Evolutionary conservation across 2,113 vertebrate genomes (phyloP), one percentile per base, ranked within the genome.

Genomic region (Riparia riparia): DNA sequence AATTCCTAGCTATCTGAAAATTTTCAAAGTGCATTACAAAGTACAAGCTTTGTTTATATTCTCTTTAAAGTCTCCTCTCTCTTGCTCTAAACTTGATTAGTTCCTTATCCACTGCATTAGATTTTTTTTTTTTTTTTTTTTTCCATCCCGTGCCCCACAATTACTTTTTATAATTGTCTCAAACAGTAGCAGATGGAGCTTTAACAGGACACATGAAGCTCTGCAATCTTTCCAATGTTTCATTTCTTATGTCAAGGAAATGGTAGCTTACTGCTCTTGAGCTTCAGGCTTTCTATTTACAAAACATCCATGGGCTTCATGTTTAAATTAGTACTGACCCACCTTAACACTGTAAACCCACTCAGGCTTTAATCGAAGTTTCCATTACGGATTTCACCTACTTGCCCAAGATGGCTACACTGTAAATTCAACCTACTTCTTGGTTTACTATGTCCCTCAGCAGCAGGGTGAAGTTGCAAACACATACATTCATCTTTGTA

Each of bases 381-480:
- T 89, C 60, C 8, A 4, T 47, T 83, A 41, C 14, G 11, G 26
- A 73, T 83, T 84, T 92, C 25, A 66, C n/a, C 69, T 64, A 21
- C 61, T 91, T 80, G 6, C 47, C 22, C 41, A 64, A 58, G 13
- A 68, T 28, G 34, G 32, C 28, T 65, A 37, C 29, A 54, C 25
- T 21, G 7, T 84, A 82, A 78, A 37, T 69, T 41, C n/a, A 63
- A 41, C 31, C 13, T 77, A 22, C 71, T 96, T 92, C 97, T 70
- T 84, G 89, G 83, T 97, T 97, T 90, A 98, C 77, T 61, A 97
- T 45, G 44, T 78, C 68, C 87, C 71, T 97, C 78, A 98, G 95
- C 16, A 98, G 97, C 95, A 82, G 95, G 89, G 64, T 98, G 98
- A 94, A 95, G 98, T 63, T 95, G 98, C 65, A 98, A 95, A 65